These are phyloP conservation scores for Pteromalus puparum DNA, from an alignment of 1,140 invertebrate genomes.

Conservation along the genomic window DNA sequence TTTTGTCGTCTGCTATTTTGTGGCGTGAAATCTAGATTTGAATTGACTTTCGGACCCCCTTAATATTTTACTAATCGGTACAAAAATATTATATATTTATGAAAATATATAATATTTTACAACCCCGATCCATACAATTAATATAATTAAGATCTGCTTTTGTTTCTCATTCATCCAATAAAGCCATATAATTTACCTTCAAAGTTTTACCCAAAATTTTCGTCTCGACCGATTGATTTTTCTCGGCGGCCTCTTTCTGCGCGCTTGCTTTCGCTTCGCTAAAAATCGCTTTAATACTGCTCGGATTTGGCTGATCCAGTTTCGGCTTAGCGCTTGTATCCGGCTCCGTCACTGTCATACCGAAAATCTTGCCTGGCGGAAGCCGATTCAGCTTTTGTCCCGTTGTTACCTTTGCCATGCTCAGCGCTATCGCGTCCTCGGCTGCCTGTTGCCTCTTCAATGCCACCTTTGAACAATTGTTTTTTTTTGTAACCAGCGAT, in stretches of 20 bases:
- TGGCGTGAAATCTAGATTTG: too few relatives aligned
- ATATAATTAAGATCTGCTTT: too few relatives aligned
- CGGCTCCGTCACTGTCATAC: conserved; percentile 84
- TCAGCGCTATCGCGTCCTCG: conserved; percentile 96
- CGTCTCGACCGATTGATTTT: background rate
- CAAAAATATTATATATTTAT: too few relatives aligned
- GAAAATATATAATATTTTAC: too few relatives aligned
- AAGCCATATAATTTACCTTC: too few relatives aligned
- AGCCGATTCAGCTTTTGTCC: conserved; percentile 87
- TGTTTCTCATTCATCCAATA: too few relatives aligned
- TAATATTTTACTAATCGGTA: too few relatives aligned
- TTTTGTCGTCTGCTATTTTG: too few relatives aligned
- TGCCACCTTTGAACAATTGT: conserved; percentile 83
- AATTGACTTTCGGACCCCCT: too few relatives aligned
- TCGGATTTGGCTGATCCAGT: background rate
- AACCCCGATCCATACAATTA: too few relatives aligned
- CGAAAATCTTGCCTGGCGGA: conserved; percentile 94
- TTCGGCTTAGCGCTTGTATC: conserved; percentile 50
- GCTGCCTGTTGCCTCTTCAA: conserved; percentile 97
- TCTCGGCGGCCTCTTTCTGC: background rate
- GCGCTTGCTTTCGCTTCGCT: background rate
- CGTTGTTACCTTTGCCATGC: conserved; percentile 92
- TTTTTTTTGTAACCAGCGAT: background rate
- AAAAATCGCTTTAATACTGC: background rate
- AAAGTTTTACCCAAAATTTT: background rate